phyloP scores from a whole-genome alignment of 1,140 invertebrate species.

The Sycophila sp. region DNA sequence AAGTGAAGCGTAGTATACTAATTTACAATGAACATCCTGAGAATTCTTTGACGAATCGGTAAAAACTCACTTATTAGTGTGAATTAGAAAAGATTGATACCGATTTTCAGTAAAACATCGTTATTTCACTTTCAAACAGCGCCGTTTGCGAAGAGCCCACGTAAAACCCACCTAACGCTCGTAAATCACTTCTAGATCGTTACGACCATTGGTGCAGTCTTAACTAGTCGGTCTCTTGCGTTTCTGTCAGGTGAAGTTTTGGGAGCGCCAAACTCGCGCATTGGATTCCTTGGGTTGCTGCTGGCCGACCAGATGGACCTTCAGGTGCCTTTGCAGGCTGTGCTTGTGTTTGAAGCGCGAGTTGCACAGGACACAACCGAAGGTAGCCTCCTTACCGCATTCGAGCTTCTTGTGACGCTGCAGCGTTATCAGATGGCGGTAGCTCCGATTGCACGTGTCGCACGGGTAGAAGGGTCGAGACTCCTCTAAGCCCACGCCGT shows the following conservation, averaged over 20 bases:
- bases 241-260: constrained; percentile 22
- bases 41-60: no score
- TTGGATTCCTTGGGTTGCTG: neutral
- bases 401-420: constrained; percentile 63
- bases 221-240: neutral
- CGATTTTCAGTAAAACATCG: no score
- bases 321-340: constrained; percentile 59
- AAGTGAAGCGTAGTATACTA: no score
- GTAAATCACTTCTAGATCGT: no score
- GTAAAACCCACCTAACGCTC: no score
- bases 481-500: neutral
- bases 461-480: constrained; percentile 40
- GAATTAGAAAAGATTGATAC: no score
- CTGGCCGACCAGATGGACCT: constrained; percentile 43
- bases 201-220: no score
- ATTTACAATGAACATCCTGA: no score
- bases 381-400: constrained; percentile 61
- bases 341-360: constrained; percentile 63
- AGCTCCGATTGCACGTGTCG: constrained; percentile 57
- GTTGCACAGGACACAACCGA: constrained; percentile 56
- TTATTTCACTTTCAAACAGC: no score
- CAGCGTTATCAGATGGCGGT: constrained; percentile 56
- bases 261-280: constrained; percentile 3
- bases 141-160: no score
- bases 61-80: no score